A percentile compares a stretch with the other conserved stretches of the same genome.
These are phyloP conservation scores for Toxotes lorentzi DNA, from an alignment of 2,797 vertebrate species.

Conservation along the genomic window DNA sequence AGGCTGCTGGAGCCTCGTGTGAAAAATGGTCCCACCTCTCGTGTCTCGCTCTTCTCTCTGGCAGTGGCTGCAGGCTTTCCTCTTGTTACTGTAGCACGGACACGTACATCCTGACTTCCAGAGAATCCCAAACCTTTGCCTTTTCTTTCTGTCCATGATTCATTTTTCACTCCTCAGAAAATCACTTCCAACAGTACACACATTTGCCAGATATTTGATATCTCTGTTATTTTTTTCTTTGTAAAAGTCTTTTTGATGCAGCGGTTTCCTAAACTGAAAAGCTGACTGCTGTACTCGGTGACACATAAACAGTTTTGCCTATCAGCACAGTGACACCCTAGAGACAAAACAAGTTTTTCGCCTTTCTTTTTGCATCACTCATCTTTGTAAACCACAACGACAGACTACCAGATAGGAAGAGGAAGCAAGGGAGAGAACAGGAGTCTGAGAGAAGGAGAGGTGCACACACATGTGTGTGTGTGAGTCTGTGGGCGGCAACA, in stretches of 20 bases:
- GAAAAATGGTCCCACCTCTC: constrained; percentile 63
- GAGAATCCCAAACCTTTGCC: constrained; percentile 17
- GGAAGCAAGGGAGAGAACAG: constrained; percentile 27
- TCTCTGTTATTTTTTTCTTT: neutral
- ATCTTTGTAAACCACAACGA: constrained; percentile 42
- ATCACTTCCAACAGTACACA: neutral
- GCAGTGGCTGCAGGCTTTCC: constrained; percentile 46
- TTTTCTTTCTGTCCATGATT: constrained; percentile 20
- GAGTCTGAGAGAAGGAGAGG: constrained; percentile 38
- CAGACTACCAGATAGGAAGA: constrained; percentile 5
- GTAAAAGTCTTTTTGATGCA: constrained; percentile 1
- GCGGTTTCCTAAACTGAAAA: constrained; percentile 7
- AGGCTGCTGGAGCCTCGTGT: constrained; percentile 65
- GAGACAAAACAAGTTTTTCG: constrained; percentile 43
- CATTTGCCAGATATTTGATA: neutral
- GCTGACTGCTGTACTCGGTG: neutral
- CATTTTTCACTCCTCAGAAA: constrained; percentile 14
- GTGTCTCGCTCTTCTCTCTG: constrained; percentile 24
- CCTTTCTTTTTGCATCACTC: constrained; percentile 34
- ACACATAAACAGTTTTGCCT: constrained; percentile 19
- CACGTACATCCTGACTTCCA: constrained; percentile 39
- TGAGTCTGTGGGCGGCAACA: constrained; percentile 69
- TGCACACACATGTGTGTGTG: too few species aligned
- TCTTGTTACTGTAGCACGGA: constrained; percentile 44
- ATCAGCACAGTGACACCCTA: constrained; percentile 16